A percentile compares a stretch with the other conserved stretches of the same genome.
Evolutionary conservation across 2,113 vertebrate species (phyloP).

Genomic region (Limnothrissa miodon): DNA sequence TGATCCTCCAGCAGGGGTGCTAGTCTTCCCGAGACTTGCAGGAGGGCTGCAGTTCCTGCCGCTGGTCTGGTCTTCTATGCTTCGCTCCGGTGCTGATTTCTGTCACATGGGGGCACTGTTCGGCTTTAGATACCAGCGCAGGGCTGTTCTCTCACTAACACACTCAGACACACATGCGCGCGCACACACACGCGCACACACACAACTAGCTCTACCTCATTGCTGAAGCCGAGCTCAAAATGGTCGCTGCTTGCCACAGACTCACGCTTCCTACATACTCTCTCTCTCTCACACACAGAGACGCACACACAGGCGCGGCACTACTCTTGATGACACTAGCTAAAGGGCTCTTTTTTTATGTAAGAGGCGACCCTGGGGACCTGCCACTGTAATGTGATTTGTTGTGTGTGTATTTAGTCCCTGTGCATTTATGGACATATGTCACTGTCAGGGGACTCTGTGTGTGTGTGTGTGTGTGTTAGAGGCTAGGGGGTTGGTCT

Average conservation of each 20-base stretch:
- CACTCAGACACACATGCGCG: neutral
- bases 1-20: neutral
- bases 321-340: slow-evolving; percentile 65
- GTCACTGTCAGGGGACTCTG: slow-evolving; percentile 37
- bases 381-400: slow-evolving; percentile 42
- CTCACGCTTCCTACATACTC: slow-evolving; percentile 5
- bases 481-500: too few species aligned
- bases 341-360: slow-evolving; percentile 50
- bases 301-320: slow-evolving; percentile 49
- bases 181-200: neutral
- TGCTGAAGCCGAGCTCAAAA: slow-evolving; percentile 65
- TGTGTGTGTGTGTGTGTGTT: slow-evolving; percentile 10
- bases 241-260: slow-evolving; percentile 60
- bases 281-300: neutral
- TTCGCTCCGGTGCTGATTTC: slow-evolving; percentile 14
- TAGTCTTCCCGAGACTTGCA: neutral
- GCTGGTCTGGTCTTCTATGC: neutral
- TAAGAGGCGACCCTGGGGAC: slow-evolving; percentile 40
- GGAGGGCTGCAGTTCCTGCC: slow-evolving; percentile 20
- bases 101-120: slow-evolving; percentile 86
- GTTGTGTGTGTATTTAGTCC: slow-evolving; percentile 35
- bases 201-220: slow-evolving; percentile 22
- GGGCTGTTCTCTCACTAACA: slow-evolving; percentile 53
- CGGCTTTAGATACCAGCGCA: slow-evolving; percentile 69
- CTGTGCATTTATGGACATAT: slow-evolving; percentile 44